phyloP scores from a whole-genome alignment of 2,113 vertebrate species.

The Garra rufa region DNA sequence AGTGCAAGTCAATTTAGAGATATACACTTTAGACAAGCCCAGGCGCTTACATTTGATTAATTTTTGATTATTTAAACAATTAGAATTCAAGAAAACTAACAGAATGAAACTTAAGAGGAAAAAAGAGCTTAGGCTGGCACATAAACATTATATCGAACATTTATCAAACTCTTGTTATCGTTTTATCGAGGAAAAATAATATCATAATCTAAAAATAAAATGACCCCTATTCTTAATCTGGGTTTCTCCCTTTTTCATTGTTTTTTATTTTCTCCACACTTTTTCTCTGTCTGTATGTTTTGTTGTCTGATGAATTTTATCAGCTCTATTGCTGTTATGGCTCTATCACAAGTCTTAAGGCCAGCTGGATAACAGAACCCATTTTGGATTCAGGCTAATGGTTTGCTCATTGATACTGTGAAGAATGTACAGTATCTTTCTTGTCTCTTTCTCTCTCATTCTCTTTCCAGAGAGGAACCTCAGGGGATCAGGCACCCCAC shows the following conservation, averaged over 20 bases:
- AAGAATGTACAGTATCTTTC: constrained; percentile 55
- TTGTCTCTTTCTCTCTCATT: constrained; percentile 44
- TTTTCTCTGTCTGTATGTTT: neutral
- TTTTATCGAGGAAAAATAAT: too few relatives aligned
- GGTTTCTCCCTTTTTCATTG: too few relatives aligned
- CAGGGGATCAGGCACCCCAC: constrained; percentile 13
- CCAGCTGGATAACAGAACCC: constrained; percentile 76
- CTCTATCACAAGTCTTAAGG: constrained; percentile 67
- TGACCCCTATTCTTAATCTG: too few relatives aligned
- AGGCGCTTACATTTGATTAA: neutral
- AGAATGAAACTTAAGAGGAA: neutral
- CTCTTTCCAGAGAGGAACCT: constrained; percentile 45
- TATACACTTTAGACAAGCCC: neutral
- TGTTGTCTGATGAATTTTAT: constrained; percentile 64
- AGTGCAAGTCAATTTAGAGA: neutral
- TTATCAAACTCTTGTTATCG: too few relatives aligned
- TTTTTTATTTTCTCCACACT: neutral
- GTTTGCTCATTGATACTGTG: constrained; percentile 68
- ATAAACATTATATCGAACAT: too few relatives aligned
- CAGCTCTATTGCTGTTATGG: constrained; percentile 70
- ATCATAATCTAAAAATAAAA: too few relatives aligned
- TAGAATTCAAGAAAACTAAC: neutral
- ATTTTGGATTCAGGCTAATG: constrained; percentile 72
- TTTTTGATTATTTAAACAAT: neutral
- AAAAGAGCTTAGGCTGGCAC: neutral